Evolutionary conservation across 2,113 vertebrate genomes (phyloP), one percentile per base, ranked within the genome.

Genomic region (Phaetusa simplex): DNA sequence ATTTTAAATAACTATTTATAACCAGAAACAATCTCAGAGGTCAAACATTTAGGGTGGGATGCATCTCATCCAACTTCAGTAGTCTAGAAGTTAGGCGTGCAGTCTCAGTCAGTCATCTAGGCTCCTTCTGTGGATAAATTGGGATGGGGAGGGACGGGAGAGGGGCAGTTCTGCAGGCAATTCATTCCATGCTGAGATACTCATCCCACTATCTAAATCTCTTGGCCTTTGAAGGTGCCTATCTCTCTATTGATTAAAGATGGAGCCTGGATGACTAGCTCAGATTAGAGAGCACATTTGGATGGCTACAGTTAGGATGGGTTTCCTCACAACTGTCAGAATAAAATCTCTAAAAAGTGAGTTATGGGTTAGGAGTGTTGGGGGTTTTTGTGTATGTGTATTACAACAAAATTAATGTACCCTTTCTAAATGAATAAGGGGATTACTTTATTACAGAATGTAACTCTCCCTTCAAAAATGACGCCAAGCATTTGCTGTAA

Each of bases 181-280:
- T 58, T 81, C 22, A 83, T 92, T 88, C 93, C 53, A 19, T 7
- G 4, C 65, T 0, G 2, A 88, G 76, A 90, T 79, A 90, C 24
- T 61, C 43, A 87, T 66, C 45, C 83, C 36, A 2, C 66, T 95
- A 91, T 97, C 96, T 96, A 20, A 87, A 90, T 94, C 90, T 86
- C 53, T 14, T 55, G 30, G 72, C 62, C 93, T 97, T 97, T 97
- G 96, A 95, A 95, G 92, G 87, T 91, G 70, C 82, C 87, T 97
- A 56, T 96, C 93, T 95, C 72, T 61, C 18, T 90, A 56, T 36
- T 91, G 93, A 94, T 94, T 95, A 76, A 76, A 78, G 74, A 95
- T 82, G 95, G 95, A 94, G 93, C 74, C 96, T 95, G 96, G 87
- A 95, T 95, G 96, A 77, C 95, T 90, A 27, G 79, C 53, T 93